Conservation (phyloP, 2,888 invertebrate genomes). For the Lepidochitona cinerea region DNA sequence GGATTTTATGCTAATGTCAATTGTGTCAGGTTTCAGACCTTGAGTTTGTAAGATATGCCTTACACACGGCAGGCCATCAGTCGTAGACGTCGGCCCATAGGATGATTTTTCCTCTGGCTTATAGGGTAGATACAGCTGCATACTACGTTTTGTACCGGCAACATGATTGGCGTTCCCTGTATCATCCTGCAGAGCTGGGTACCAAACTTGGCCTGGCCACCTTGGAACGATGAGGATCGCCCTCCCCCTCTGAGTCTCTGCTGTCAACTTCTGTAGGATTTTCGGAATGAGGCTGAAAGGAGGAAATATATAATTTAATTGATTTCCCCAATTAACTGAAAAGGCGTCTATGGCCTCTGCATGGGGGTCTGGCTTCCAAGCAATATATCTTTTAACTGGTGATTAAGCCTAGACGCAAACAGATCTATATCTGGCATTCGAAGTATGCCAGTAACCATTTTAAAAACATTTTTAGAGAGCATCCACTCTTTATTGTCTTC, state of each 20-base stretch:
- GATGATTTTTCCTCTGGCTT: neutral
- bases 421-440: neutral
- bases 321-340: neutral
- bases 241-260: neutral
- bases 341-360: constrained; percentile 4
- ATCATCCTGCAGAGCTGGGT: neutral
- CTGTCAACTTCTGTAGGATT: neutral
- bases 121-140: neutral
- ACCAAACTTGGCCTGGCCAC: constrained; percentile 4
- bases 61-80: constrained; percentile 12
- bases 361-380: constrained; percentile 3
- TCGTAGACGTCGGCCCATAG: neutral
- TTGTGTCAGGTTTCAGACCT: neutral
- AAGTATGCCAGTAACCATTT: too few species aligned
- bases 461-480: neutral
- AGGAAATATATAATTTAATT: neutral
- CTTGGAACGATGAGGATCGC: neutral
- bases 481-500: constrained; percentile 1
- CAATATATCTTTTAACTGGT: neutral
- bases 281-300: neutral
- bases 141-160: neutral
- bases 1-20: neutral
- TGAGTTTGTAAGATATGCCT: neutral
- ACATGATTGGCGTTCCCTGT: neutral
- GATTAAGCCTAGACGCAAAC: neutral